phyloP scores from a whole-genome alignment of 2,888 invertebrate genomes.

The Vesta saturnalis region DNA sequence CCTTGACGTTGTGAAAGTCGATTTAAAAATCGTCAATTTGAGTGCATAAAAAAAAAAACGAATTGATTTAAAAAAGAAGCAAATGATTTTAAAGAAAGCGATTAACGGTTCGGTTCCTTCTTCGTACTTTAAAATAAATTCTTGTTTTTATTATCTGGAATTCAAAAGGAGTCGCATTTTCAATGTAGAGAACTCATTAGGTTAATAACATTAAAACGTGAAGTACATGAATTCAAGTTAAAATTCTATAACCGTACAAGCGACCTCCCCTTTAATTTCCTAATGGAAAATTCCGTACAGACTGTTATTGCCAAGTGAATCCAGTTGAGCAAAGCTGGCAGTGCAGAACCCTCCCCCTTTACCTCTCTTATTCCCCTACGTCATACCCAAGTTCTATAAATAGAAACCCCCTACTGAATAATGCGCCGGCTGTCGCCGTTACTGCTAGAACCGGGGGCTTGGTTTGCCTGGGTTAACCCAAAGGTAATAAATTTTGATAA shows the following conservation, averaged over 20 bases:
- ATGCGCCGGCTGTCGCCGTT: conserved; percentile 8
- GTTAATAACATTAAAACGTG: conserved; percentile 10
- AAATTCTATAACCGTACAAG: neutral
- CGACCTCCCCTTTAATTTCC: conserved; percentile 28
- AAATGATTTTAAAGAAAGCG: too few species aligned
- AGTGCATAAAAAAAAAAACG: too few species aligned
- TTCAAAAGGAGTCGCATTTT: neutral
- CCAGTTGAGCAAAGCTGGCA: conserved; percentile 13
- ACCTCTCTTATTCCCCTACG: neutral
- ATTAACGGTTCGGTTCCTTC: neutral
- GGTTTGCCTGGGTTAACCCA: conserved; percentile 28
- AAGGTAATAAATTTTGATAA: conserved; percentile 29
- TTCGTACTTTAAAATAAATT: neutral
- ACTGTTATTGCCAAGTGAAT: conserved; percentile 32
- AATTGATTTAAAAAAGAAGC: too few species aligned
- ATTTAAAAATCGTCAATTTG: too few species aligned
- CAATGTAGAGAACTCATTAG: too few species aligned
- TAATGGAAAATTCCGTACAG: conserved; percentile 28
- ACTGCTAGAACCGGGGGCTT: conserved; percentile 17
- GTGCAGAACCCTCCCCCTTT: conserved; percentile 8
- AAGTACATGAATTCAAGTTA: neutral
- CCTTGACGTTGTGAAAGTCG: too few species aligned
- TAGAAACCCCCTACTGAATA: conserved; percentile 28
- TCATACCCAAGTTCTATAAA: conserved; percentile 26
- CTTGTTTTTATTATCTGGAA: too few species aligned